Evolutionary conservation across 2,888 invertebrate genomes (phyloP).

Genomic region (Sycophila texana): DNA sequence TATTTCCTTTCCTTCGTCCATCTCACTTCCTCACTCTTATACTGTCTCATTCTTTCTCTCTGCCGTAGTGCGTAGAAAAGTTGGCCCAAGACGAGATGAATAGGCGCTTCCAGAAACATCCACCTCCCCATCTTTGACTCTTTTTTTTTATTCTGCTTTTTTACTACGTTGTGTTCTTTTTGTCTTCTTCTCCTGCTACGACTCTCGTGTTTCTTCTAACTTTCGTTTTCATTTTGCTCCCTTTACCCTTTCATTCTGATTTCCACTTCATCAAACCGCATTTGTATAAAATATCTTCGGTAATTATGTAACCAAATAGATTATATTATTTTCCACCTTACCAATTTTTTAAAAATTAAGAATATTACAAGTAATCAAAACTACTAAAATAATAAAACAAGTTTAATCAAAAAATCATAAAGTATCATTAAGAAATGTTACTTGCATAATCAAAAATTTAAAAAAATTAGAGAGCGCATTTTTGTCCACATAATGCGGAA

Average conservation of each 20-base stretch:
- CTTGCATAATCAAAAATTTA: no score
- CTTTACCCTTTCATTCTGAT: slow-evolving; percentile 26
- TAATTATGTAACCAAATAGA: slow-evolving; percentile 36
- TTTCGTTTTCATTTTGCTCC: slow-evolving; percentile 44
- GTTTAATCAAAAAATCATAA: no score
- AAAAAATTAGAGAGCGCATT: no score
- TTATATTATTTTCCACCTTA: not conserved
- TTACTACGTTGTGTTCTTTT: slow-evolving; percentile 6
- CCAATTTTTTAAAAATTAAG: slow-evolving; percentile 7
- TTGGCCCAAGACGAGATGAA: slow-evolving; percentile 66
- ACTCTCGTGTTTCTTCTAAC: slow-evolving; percentile 34
- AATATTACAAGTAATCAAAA: no score
- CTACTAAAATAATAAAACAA: no score
- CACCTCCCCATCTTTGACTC: slow-evolving; percentile 55
- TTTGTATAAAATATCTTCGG: slow-evolving; percentile 32
- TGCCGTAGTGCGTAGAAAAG: slow-evolving; percentile 60
- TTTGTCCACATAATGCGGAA: no score
- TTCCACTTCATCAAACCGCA: slow-evolving; percentile 41
- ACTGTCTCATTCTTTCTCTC: slow-evolving; percentile 37
- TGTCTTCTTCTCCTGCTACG: slow-evolving; percentile 21
- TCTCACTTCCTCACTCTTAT: slow-evolving; percentile 17
- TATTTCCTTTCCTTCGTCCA: slow-evolving; percentile 28
- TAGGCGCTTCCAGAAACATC: slow-evolving; percentile 68
- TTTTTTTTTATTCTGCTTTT: slow-evolving; percentile 29
- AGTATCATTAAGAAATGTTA: no score